phyloP scores from a whole-genome alignment of 1,140 invertebrate genomes.

The Pomacea maculata region DNA sequence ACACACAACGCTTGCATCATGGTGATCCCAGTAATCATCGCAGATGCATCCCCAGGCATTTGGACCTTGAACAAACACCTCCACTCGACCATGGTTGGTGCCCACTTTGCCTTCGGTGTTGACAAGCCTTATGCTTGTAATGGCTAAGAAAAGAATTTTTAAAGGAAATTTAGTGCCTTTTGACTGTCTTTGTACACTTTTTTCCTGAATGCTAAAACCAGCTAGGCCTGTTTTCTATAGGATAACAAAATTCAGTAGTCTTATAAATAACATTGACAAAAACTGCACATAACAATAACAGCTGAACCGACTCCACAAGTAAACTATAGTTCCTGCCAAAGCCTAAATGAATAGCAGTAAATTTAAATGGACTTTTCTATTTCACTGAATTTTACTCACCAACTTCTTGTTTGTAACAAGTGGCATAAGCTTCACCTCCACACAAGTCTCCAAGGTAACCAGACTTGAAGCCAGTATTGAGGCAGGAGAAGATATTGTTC shows the following conservation, averaged over 20 bases:
- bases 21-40: slow-evolving; percentile 53
- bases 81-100: slow-evolving; percentile 41
- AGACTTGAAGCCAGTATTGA: slow-evolving; percentile 51
- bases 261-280: background rate
- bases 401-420: slow-evolving; percentile 45
- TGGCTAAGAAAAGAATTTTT: slow-evolving; percentile 19
- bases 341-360: no score
- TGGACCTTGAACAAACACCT: slow-evolving; percentile 42
- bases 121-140: slow-evolving; percentile 27
- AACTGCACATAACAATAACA: background rate
- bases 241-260: background rate
- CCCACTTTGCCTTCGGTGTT: slow-evolving; percentile 17
- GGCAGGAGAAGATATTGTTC: slow-evolving; percentile 40
- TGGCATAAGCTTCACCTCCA: slow-evolving; percentile 42
- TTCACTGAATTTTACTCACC: slow-evolving; percentile 33
- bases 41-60: slow-evolving; percentile 55
- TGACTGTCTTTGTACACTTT: no score
- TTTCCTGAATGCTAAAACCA: background rate
- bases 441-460: slow-evolving; percentile 35
- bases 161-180: background rate
- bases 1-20: slow-evolving; percentile 51
- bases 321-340: background rate
- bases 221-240: background rate
- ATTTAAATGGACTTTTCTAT: background rate
- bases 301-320: background rate